These are phyloP conservation scores for Psophia crepitans DNA, from an alignment of 2,113 vertebrate genomes.

Conservation along the genomic window DNA sequence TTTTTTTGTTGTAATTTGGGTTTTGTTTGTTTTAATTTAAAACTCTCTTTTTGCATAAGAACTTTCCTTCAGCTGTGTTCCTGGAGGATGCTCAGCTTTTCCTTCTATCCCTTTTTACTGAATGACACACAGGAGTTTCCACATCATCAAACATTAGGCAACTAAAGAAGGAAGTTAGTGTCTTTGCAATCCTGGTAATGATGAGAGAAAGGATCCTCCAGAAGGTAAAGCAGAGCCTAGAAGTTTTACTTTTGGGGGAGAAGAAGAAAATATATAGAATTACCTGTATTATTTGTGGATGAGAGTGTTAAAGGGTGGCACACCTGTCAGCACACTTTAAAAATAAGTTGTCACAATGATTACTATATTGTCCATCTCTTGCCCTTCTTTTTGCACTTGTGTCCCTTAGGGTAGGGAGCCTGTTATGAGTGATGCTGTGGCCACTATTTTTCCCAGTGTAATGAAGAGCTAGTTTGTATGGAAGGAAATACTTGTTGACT, in stretches of 20 bases:
- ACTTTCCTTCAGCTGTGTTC: not conserved
- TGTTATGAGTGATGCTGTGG: not conserved
- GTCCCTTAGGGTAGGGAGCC: not conserved
- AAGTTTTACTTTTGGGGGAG: not conserved
- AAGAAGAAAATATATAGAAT: not conserved
- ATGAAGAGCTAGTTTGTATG: not conserved
- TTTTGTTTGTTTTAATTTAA: not conserved
- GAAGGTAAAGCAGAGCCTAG: not conserved
- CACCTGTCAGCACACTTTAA: not conserved
- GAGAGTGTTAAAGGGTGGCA: not conserved
- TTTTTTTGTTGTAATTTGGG: not conserved
- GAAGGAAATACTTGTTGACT: not conserved
- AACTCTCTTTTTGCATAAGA: not conserved
- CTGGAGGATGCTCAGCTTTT: not conserved
- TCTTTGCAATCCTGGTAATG: not conserved
- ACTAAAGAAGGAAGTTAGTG: not conserved
- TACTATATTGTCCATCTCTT: not conserved
- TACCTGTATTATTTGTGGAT: not conserved
- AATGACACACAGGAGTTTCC: accelerated
- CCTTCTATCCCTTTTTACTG: not conserved
- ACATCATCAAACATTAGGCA: not conserved
- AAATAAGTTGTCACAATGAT: not conserved
- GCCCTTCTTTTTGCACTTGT: not conserved
- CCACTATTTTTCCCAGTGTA: not conserved
- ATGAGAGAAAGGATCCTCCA: not conserved